phyloP scores from a whole-genome alignment of 1,140 invertebrate species.

The Drosophila persimilis region DNA sequence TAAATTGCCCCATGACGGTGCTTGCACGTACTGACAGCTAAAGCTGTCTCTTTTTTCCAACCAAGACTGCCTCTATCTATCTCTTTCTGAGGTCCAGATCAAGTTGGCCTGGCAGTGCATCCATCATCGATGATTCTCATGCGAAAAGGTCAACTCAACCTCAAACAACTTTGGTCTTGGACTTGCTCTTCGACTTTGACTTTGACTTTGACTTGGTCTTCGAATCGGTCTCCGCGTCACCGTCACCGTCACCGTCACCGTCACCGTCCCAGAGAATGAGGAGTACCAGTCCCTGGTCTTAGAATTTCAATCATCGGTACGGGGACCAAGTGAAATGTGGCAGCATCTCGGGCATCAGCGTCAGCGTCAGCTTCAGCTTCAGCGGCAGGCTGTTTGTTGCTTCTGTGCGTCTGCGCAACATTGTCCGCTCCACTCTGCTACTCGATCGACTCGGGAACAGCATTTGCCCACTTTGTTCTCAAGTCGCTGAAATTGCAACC shows the following conservation, averaged over 20 bases:
- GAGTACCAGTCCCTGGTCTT: constrained; percentile 50
- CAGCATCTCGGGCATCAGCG: constrained; percentile 32
- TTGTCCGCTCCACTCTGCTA: constrained; percentile 34
- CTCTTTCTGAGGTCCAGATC: constrained; percentile 19
- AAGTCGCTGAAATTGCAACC: constrained; percentile 69
- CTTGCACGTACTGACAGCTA: constrained; percentile 72
- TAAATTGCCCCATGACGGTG: constrained; percentile 74
- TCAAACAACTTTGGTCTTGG: constrained; percentile 34
- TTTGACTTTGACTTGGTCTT: constrained; percentile 25
- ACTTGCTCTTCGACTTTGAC: constrained; percentile 19
- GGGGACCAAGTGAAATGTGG: constrained; percentile 63
- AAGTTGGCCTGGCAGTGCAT: constrained; percentile 55
- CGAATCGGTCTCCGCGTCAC: constrained; percentile 30
- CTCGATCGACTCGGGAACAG: neutral
- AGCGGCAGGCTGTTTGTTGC: constrained; percentile 35
- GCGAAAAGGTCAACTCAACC: constrained; percentile 70
- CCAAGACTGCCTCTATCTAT: constrained; percentile 30
- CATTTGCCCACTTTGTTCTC: constrained; percentile 73
- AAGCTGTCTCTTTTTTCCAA: constrained; percentile 8
- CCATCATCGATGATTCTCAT: constrained; percentile 73
- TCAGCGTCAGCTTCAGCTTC: constrained; percentile 21
- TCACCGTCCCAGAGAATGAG: too few relatives aligned
- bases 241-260: too few relatives aligned
- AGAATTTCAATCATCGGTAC: constrained; percentile 76
- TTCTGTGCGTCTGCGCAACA: constrained; percentile 64